Base-by-base conservation (phyloP, 1,140 invertebrate genomes). In the Papilio dardanus region DNA sequence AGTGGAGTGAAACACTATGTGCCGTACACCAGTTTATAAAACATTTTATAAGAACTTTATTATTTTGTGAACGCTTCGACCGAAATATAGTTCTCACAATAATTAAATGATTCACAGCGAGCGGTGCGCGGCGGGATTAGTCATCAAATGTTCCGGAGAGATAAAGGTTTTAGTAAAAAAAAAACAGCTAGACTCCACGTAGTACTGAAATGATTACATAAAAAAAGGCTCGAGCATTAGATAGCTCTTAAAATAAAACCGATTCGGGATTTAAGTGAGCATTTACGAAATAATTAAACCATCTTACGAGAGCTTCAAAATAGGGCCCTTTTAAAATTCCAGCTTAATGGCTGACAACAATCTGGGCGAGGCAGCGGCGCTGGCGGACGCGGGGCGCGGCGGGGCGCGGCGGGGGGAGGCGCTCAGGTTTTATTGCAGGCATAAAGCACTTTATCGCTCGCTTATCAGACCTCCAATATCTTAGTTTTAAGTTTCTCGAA, bases 391-490 rank as follows among this genome's bases (percentile, higher is more conserved):
- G 37, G 14, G 21, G 24, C 35, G 67, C 8, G 21, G 46, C 62
- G 28, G 40, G 40, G 40, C 0, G 46, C 40, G 16, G 21, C 7
- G 12, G 10, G 3, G 19, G 50, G 2, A 21, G 50, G 21, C 21
- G 35, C 35, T 50, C 68, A 10, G n/a, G 68, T 54, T 76, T 76
- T 76, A 76, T 76, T 50, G 68, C 35, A 28, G 75, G 28, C 75
- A 65, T 76, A 67, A 76, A 76, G 71, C 75, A 66, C n/a, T 73
- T 76, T 76, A 76, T 76, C 40, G 75, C 75, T 71, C 68, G 75
- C 28, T 69, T 76, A 76, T 76, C 75, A 65, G 67, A 33, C 75
- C 46, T 58, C 71, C 46, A 76, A 71, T 69, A 71, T 76, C 75
- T 76, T 69, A 69, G 33, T 24, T 40, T 37, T 24, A 37, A 40